These are phyloP conservation scores for Malurus splendens DNA, from an alignment of 2,797 vertebrate genomes.

Conservation along the genomic window DNA sequence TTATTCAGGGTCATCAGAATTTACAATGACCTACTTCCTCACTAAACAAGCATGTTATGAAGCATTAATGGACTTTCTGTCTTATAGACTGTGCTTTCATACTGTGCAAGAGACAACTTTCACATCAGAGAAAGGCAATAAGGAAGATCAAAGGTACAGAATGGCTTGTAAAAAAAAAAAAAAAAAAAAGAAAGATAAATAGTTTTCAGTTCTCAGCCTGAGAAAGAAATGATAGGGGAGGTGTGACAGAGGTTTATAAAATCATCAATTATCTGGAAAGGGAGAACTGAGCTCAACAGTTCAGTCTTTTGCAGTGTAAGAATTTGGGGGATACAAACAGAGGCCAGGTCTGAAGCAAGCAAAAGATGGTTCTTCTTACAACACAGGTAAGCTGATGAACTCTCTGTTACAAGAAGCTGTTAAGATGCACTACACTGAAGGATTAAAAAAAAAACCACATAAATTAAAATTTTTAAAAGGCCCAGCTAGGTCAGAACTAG, in stretches of 20 bases:
- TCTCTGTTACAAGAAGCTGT: background rate
- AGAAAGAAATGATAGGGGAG: background rate
- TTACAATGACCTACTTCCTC: constrained; percentile 16
- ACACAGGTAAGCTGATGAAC: background rate
- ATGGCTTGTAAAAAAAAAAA: background rate
- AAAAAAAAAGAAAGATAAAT: background rate
- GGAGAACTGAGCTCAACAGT: background rate
- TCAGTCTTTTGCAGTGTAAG: background rate
- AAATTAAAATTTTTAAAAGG: background rate
- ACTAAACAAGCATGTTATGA: constrained; percentile 6
- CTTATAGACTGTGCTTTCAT: background rate
- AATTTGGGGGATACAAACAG: background rate
- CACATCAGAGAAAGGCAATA: background rate
- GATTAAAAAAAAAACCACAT: background rate
- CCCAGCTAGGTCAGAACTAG: background rate
- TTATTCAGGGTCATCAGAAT: constrained; percentile 15
- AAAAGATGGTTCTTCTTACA: background rate
- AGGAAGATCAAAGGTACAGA: constrained; percentile 5
- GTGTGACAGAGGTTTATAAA: background rate
- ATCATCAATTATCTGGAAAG: background rate
- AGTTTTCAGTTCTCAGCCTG: background rate
- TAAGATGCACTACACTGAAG: background rate
- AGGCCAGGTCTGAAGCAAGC: background rate
- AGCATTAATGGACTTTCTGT: constrained; percentile 7
- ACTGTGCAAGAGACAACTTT: background rate